Conservation (phyloP, 2,113 vertebrate species). For the Formicarius rufipectus region DNA sequence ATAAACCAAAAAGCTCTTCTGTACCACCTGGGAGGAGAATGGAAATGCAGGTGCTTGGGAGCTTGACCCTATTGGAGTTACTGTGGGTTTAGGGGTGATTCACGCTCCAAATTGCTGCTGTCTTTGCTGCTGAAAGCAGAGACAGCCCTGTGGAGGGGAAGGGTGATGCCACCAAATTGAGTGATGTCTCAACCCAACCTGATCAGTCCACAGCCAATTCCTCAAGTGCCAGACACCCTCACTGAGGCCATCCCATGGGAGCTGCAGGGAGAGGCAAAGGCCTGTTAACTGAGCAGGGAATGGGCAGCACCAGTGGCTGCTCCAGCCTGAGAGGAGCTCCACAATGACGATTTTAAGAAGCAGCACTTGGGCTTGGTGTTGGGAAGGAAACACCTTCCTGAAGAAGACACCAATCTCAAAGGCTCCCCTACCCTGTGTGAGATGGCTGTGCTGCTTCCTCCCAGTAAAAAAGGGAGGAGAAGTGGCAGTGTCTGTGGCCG, state of each 20-base stretch:
- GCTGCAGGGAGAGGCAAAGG: background rate
- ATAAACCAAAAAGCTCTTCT: background rate
- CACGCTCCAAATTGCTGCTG: background rate
- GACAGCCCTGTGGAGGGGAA: background rate
- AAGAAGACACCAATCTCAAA: background rate
- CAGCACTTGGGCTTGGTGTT: background rate
- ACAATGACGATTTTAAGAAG: background rate
- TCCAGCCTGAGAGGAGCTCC: background rate
- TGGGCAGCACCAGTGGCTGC: background rate
- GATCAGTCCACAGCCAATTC: background rate
- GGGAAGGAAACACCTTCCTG: background rate
- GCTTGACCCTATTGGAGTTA: background rate
- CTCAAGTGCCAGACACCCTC: background rate
- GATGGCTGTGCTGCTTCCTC: background rate
- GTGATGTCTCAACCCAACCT: background rate
- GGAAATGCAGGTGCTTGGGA: background rate
- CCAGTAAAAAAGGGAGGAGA: background rate
- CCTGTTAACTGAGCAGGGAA: background rate
- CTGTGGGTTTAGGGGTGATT: background rate
- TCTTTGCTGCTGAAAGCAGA: background rate
- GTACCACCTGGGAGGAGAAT: background rate
- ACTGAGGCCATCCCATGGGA: accelerated
- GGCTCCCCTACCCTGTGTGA: accelerated
- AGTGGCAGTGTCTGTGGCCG: background rate
- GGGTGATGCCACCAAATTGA: background rate